phyloP scores from a whole-genome alignment of 2,888 invertebrate genomes.

The Cheilosia variabilis region DNA sequence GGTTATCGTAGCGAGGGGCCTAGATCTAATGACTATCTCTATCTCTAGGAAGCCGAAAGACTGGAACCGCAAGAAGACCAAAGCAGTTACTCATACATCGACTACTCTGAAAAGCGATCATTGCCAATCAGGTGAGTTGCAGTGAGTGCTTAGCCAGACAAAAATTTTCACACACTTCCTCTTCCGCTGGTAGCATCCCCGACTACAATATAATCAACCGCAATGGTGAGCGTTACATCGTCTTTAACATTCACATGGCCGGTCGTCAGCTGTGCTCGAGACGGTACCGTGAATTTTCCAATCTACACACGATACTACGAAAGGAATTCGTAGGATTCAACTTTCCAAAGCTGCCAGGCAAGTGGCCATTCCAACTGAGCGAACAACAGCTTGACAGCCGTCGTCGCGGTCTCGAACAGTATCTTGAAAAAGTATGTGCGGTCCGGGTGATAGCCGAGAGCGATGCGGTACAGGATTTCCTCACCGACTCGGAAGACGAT shows the following conservation, averaged over 20 bases:
- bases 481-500: slow-evolving; percentile 95
- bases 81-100: slow-evolving; percentile 90
- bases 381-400: slow-evolving; percentile 98
- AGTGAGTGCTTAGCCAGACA: not conserved
- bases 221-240: slow-evolving; percentile 95
- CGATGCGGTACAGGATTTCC: slow-evolving; percentile 98
- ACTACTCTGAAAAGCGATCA: slow-evolving; percentile 97
- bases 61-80: slow-evolving; percentile 93
- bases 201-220: slow-evolving; percentile 96
- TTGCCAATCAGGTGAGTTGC: slow-evolving; percentile 86
- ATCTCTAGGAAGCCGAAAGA: slow-evolving; percentile 89
- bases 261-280: slow-evolving; percentile 98
- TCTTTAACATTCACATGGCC: slow-evolving; percentile 99
- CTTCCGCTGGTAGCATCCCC: slow-evolving; percentile 88
- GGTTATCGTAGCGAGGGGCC: not conserved
- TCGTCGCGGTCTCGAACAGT: slow-evolving; percentile 97
- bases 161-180: not conserved
- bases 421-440: slow-evolving; percentile 98
- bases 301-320: slow-evolving; percentile 93
- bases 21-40: slow-evolving; percentile 1
- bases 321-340: slow-evolving; percentile 97
- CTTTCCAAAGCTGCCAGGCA: slow-evolving; percentile 98
- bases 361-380: slow-evolving; percentile 98
- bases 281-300: slow-evolving; percentile 97
- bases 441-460: slow-evolving; percentile 99